Evolutionary conservation across 2,888 invertebrate genomes (phyloP).

Genomic region (Andrena chrysosceles): DNA sequence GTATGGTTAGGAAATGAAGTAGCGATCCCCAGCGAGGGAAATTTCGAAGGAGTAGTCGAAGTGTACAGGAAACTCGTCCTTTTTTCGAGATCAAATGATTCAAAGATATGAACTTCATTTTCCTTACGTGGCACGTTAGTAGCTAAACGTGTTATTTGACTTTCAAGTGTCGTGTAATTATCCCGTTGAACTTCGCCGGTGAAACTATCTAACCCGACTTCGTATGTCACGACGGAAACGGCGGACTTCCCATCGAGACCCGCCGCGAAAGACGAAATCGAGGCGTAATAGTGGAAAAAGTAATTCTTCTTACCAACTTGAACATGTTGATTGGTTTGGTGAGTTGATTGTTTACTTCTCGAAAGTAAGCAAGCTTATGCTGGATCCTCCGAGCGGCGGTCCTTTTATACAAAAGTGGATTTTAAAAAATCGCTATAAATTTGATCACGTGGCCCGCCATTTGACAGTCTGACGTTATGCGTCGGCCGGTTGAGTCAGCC

Average conservation of each 20-base stretch:
- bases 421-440: slow-evolving; percentile 78
- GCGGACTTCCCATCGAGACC: background rate
- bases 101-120: background rate
- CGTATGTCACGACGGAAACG: background rate
- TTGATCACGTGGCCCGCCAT: slow-evolving; percentile 76
- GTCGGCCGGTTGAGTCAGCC: slow-evolving; percentile 80
- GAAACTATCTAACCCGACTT: background rate
- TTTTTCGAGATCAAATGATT: background rate
- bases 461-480: slow-evolving; percentile 76
- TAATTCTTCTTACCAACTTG: slow-evolving; percentile 82
- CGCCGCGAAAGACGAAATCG: background rate
- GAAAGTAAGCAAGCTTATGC: slow-evolving; percentile 81
- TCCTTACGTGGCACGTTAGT: background rate
- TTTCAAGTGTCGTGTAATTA: background rate
- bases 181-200: background rate
- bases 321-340: slow-evolving; percentile 82
- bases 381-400: slow-evolving; percentile 63
- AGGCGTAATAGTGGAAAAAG: background rate
- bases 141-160: background rate
- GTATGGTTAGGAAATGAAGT: background rate
- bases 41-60: background rate
- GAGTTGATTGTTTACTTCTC: slow-evolving; percentile 79
- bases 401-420: slow-evolving; percentile 80
- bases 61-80: background rate
- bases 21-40: background rate